Base-by-base conservation (phyloP, 92 coral and sea anemone species). In the Siderastrea siderea region DNA sequence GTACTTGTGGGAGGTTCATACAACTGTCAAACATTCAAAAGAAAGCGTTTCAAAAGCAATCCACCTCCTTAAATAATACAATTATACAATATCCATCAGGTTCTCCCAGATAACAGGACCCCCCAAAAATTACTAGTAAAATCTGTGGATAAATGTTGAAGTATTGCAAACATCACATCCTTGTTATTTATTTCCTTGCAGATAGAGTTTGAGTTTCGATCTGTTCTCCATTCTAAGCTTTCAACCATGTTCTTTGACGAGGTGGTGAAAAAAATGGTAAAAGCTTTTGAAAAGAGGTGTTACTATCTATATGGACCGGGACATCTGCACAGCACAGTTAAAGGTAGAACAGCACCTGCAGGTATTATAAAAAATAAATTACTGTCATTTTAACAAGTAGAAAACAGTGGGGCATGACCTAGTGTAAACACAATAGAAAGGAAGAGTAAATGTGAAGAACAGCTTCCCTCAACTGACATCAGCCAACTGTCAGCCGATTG, bases 211-310 rank as follows among this genome's bases (percentile, higher is more conserved):
- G 99, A 97, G 84, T 97, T 97, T 81, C 96, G 97, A 68, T 95
- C 98, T 49, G 84, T 86, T 45, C 85, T 97, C 19, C 99, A 97
- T 77, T 97, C 98, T 46, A 94, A 92, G 79, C 93, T 97, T 11
- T 94, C 99, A 5, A 93, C 99, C 66, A 71, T 97, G 92, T 97
- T 97, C 82, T 97, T 97, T 86, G 97, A 97, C 68, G 98, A 97
- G 84, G 99, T 97, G 10, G 99, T 94, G n/a, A 97, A 97, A 77
- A 97, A 95, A 85, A 97, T 97, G 99, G 99, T 95, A 63, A 83
- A 91, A 62, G 98, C 99, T 52, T 97, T 97, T 95, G 99, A 97
- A 76, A 94, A 88, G 75, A 71, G 99, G 26, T 97, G 99, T 82
- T 86, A 92, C 84, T 90, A 95, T 81, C 86, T 97, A 13, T 97